Conservation (phyloP, 1,140 invertebrate species). For the Ostrea denselamellosa region DNA sequence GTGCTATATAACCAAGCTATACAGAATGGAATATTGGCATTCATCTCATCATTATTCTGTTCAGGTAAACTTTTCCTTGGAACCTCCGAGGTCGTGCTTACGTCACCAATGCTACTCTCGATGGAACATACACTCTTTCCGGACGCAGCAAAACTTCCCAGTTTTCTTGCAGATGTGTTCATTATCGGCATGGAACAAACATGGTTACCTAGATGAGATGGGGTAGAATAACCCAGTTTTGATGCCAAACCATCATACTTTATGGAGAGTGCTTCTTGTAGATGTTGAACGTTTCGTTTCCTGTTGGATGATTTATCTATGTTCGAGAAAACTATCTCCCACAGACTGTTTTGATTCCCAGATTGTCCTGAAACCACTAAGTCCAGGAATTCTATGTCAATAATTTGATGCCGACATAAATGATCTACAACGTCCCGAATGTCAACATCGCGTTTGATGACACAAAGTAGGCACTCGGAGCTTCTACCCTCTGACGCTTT, state of each 20-base stretch:
- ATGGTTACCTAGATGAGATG: slow-evolving; percentile 29
- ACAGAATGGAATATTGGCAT: slow-evolving; percentile 16
- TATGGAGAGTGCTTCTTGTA: slow-evolving; percentile 37
- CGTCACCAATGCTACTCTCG: slow-evolving; percentile 41
- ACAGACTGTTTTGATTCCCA: slow-evolving; percentile 31
- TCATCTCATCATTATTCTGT: not conserved
- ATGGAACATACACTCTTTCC: not conserved
- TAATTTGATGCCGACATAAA: slow-evolving; percentile 43
- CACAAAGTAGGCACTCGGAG: slow-evolving; percentile 45
- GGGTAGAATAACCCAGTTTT: not conserved
- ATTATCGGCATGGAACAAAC: slow-evolving; percentile 5
- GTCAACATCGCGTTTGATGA: slow-evolving; percentile 51
- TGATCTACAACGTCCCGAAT: slow-evolving; percentile 51
- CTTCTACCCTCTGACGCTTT: slow-evolving; percentile 14
- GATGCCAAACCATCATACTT: slow-evolving; percentile 50
- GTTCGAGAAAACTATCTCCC: slow-evolving; percentile 47
- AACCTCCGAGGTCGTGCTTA: slow-evolving; percentile 47
- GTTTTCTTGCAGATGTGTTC: not conserved
- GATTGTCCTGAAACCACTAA: not conserved
- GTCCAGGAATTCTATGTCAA: slow-evolving; percentile 45
- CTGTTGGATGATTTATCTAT: slow-evolving; percentile 14
- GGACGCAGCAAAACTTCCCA: not conserved
- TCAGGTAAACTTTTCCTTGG: not conserved
- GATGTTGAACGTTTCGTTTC: not conserved
- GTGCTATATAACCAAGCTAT: slow-evolving; percentile 31